Evolutionary conservation across 1,140 invertebrate species (phyloP), one percentile per base, ranked within the genome.

Genomic region (Drosophila littoralis): DNA sequence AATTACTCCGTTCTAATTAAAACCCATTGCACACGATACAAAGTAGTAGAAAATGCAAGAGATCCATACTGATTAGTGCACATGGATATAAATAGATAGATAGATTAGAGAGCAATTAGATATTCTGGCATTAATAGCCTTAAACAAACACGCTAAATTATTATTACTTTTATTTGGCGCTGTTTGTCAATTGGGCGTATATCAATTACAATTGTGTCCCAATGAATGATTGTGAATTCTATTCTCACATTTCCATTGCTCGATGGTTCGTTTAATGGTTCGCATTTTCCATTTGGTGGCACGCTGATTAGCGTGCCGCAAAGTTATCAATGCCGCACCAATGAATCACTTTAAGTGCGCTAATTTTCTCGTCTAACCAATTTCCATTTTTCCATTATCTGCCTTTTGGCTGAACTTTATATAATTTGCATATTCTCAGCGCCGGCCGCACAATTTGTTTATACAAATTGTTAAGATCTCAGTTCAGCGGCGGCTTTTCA

Each of bases 311-410:
- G 63, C 71, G 67, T 85, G 75, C 79, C 82, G 75, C 80, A 81
- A 75, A 78, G 70, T 79, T 85, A 85, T 85, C 82, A 85, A 85
- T 81, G 57, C 69, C 61, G 35, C 54, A 28, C 15, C 52, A 69
- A 77, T 74, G 82, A 85, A 85, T 85, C 81, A 85, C 82, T 82
- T 78, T 82, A 86, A 85, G 79, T 81, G 79, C 79, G 77, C 81
- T 75, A 85, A 84, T 84, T 84, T 81, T 22, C 36, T 68, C 15
- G 54, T 59, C 51, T 76, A 59, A 64, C 70, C 64, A 59, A 72
- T 76, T 72, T 36, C 40, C 52, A 59, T 46, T 69, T 76, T 72
- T 36, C 40, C 52, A 59, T 46, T 69, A 58, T 66, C 70, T 67
- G 40, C 15, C 15, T 48, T 15, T n/a, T 10, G 45, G 22, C 48